phyloP scores from a whole-genome alignment of 1,140 invertebrate genomes.

The Helicoverpa zea region DNA sequence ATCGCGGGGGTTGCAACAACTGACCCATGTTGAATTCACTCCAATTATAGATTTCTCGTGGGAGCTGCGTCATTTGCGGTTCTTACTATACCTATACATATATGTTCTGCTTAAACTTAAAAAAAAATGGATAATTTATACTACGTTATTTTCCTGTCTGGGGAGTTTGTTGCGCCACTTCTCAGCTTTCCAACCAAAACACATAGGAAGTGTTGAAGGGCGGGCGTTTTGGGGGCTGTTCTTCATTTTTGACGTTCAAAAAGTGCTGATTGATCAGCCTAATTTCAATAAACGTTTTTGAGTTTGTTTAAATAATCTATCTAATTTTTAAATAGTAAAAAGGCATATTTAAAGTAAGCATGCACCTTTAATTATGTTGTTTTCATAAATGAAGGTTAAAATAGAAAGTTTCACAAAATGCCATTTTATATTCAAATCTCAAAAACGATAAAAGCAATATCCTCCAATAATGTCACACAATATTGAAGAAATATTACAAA shows the following conservation, averaged over 20 bases:
- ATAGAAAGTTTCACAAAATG: neutral
- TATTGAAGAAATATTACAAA: constrained; percentile 34
- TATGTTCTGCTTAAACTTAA: neutral
- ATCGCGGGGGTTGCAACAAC: neutral
- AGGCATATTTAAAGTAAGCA: neutral
- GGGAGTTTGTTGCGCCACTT: too few relatives aligned
- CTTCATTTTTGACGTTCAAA: too few relatives aligned
- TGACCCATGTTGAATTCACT: neutral
- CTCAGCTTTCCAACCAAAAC: too few relatives aligned
- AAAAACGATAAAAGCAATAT: constrained; percentile 16
- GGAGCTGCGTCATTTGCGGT: neutral
- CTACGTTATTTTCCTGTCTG: too few relatives aligned
- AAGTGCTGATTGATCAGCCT: too few relatives aligned
- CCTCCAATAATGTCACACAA: neutral
- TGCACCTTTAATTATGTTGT: too few relatives aligned
- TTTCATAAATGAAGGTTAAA: neutral
- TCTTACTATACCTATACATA: neutral
- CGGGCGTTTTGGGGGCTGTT: too few relatives aligned
- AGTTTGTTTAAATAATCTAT: too few relatives aligned
- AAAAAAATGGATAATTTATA: too few relatives aligned
- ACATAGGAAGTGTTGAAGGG: too few relatives aligned
- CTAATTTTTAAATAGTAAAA: neutral
- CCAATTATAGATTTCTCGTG: constrained; percentile 3
- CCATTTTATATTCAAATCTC: constrained; percentile 13
- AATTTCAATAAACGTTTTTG: too few relatives aligned